Percentiles rank a stretch among this genome's conserved stretches.
These are phyloP conservation scores for Lapara coniferarum DNA, from an alignment of 2,888 invertebrate species.

Conservation along the genomic window DNA sequence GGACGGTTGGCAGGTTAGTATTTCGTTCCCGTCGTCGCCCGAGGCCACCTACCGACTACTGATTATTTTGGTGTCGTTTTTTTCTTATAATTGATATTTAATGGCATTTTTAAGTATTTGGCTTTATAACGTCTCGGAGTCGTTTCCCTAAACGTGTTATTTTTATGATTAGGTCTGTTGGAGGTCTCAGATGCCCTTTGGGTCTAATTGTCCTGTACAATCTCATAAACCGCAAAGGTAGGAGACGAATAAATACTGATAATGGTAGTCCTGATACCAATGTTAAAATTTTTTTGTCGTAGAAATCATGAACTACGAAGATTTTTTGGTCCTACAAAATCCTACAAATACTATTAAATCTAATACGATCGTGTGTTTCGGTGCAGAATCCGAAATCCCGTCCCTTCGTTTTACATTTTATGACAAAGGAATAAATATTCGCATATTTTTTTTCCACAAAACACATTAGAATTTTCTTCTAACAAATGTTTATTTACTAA, in stretches of 20 bases:
- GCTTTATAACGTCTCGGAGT: slow-evolving; percentile 41
- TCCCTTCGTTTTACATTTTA: too few species aligned
- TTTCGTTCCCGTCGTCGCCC: slow-evolving; percentile 35
- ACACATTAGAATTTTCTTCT: too few species aligned
- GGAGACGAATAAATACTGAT: not conserved
- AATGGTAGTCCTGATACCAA: too few species aligned
- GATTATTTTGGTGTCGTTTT: slow-evolving; percentile 44
- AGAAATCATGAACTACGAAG: not conserved
- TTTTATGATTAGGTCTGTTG: slow-evolving; percentile 19
- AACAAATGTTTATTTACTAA: too few species aligned
- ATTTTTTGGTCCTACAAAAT: not conserved
- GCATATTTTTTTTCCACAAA: too few species aligned
- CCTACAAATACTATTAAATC: too few species aligned
- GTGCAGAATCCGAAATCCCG: not conserved
- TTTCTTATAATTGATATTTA: slow-evolving; percentile 54
- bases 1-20: slow-evolving; percentile 34
- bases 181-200: not conserved
- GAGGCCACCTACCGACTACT: slow-evolving; percentile 47
- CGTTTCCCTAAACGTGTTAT: slow-evolving; percentile 32
- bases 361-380: too few species aligned
- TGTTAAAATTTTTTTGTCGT: not conserved
- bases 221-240: not conserved
- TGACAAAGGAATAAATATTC: too few species aligned
- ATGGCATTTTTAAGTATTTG: slow-evolving; percentile 41
- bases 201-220: not conserved